Evolutionary conservation across 2,888 invertebrate species (phyloP), one percentile per base, ranked within the genome.

Genomic region (Ypsolopha scabrella): DNA sequence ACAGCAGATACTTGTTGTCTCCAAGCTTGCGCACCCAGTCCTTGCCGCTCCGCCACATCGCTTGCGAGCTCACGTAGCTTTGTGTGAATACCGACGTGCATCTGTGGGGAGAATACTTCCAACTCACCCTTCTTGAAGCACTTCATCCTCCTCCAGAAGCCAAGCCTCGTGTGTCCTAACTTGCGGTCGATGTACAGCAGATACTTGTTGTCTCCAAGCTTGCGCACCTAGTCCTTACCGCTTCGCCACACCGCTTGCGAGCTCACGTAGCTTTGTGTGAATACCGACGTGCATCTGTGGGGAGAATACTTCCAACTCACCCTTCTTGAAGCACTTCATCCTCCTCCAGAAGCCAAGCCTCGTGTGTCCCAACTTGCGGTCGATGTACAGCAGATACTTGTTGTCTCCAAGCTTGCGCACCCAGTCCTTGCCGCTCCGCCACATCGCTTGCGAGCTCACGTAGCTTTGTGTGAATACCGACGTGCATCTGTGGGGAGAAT

Each of bases 261-360:
- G 61, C 87, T 81, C 53, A 81, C 80, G 55, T 81, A 87, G 7
- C 83, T 82, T 60, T 86, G 86, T 1, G 85, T 87, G 64, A 86
- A 87, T 53, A 78, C 75, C 53, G 85, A 85, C 1, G 87, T 85
- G 58, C 82, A 80, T 50, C 86, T 86, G 2, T 61, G 62, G 52
- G 13, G 6, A 34, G 53, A 51, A 41, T 13, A 41, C 13, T n/a
- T n/a, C n/a, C n/a, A n/a, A 41, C 36, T 50, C 64, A 87, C 87
- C 79, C 72, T 79, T 86, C 60, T 78, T 87, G 59, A 87, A 85
- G 81, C 86, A 87, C 55, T 85, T 88, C 11, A 89, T 63, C 61
- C 80, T 87, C 50, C 88, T 76, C 90, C 90, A 90, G 61, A 90
- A 90, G 0, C 88, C 90, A 53, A 89, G 78, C 44, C 75, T 69